Evolutionary conservation across 2,797 vertebrate genomes (phyloP).

Genomic region (Sparidentex hasta): DNA sequence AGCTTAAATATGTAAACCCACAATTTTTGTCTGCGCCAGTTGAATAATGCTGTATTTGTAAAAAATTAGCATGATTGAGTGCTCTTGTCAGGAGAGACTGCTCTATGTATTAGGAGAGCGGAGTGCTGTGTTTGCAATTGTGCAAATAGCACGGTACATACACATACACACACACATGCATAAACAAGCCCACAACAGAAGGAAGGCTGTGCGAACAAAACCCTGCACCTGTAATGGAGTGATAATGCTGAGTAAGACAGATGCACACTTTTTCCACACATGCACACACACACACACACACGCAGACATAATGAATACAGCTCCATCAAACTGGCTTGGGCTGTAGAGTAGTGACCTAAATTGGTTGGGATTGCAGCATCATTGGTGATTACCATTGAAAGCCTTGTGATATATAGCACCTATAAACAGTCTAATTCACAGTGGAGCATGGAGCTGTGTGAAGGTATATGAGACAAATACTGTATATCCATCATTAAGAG

Average conservation of each 20-base stretch:
- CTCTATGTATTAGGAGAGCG: slow-evolving; percentile 61
- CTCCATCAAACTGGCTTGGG: slow-evolving; percentile 65
- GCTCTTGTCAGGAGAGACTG: slow-evolving; percentile 71
- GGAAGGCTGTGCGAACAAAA: slow-evolving; percentile 41
- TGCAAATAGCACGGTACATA: slow-evolving; percentile 65
- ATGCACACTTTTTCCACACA: slow-evolving; percentile 22
- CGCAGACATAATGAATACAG: slow-evolving; percentile 70
- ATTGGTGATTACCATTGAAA: slow-evolving; percentile 77
- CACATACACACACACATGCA: slow-evolving; percentile 42
- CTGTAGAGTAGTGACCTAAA: slow-evolving; percentile 72
- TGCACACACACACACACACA: slow-evolving; percentile 27
- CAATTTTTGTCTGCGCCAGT: slow-evolving; percentile 53
- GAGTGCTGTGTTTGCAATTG: slow-evolving; percentile 78
- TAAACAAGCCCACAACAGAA: slow-evolving; percentile 54
- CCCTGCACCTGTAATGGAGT: slow-evolving; percentile 77
- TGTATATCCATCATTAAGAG: slow-evolving; percentile 46
- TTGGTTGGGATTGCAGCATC: slow-evolving; percentile 71
- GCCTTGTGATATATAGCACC: slow-evolving; percentile 68
- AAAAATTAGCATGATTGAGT: slow-evolving; percentile 80
- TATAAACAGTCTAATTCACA: slow-evolving; percentile 59
- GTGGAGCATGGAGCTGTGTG: slow-evolving; percentile 16
- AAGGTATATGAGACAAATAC: slow-evolving; percentile 38
- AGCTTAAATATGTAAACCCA: slow-evolving; percentile 60
- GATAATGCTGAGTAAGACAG: slow-evolving; percentile 81
- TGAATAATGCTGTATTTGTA: slow-evolving; percentile 74